Base-by-base conservation (phyloP, 2,113 vertebrate genomes). In the Euleptes europaea region DNA sequence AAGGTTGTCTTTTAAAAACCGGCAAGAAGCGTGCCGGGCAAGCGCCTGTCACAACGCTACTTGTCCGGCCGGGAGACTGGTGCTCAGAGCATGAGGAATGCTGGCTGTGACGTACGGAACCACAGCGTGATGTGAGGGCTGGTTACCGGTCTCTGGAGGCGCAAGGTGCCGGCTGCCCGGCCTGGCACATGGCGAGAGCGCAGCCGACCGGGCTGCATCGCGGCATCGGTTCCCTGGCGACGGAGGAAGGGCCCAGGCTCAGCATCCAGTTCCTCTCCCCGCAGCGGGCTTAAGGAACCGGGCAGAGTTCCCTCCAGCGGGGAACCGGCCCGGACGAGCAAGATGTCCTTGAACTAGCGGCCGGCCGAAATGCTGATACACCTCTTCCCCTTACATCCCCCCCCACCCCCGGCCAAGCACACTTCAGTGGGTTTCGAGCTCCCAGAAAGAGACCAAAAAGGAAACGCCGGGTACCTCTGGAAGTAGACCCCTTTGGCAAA, bases 61-160 rank as follows among this genome's bases (percentile, higher is more conserved):
- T n/a, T n/a, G 42, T 49, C 82, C 31, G n/a, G 78, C 83, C 49
- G 0, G 26, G 21, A 6, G 83, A 23, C 40, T 31, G 44, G 17
- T 67, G 63, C 1, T 4, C n/a, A 21, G 66, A 44, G 80, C 85
- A 57, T 78, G 60, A 84, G 51, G 57, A 74, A 74, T 0, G 75
- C 49, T 65, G 82, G 87, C 84, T 47, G 77, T 78, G 88, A 88
- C 81, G 89, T 44, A 79, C 84, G 47, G 67, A 74, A 85, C 74
- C 4, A 7, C 88, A 81, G 67, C 1, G 19, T 42, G 80, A 90
- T 11, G 83, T 2, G 12, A 42, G 74, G 26, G 31, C 66, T 54
- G 79, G 72, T 79, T 65, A 21, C 75, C 26, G 5, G 12, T 67
- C 38, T 42, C 80, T 12, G 1, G 66, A 1, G 35, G 49, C 31